phyloP scores from a whole-genome alignment of 1,140 invertebrate genomes.

The Teleopsis dalmanni region DNA sequence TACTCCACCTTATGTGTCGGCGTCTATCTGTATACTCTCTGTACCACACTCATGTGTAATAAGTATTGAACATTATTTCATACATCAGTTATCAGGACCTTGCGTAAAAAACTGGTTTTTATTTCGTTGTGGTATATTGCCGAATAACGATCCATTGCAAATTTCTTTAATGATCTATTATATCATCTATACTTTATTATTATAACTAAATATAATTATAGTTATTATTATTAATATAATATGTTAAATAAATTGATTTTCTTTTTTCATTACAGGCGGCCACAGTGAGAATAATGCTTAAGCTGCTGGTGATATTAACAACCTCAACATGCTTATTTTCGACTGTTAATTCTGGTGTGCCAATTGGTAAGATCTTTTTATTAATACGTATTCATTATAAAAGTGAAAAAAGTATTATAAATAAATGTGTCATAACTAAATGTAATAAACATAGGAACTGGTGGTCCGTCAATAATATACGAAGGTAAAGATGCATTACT shows the following conservation, averaged over 20 bases:
- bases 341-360: conserved; percentile 38
- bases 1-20: too few relatives aligned
- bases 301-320: conserved; percentile 27
- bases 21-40: too few relatives aligned
- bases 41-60: too few relatives aligned
- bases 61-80: too few relatives aligned
- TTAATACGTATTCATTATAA: too few relatives aligned
- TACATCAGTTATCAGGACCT: too few relatives aligned
- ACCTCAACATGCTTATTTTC: conserved; percentile 39
- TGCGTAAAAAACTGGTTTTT: too few relatives aligned
- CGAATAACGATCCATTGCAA: too few relatives aligned
- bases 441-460: conserved; percentile 36
- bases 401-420: background rate
- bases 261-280: conserved; percentile 20
- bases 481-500: conserved; percentile 67
- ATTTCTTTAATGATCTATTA: too few relatives aligned
- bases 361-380: conserved; percentile 31
- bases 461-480: conserved; percentile 45
- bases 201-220: background rate
- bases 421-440: background rate
- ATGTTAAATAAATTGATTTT: background rate
- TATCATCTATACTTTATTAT: too few relatives aligned
- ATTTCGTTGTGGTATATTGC: too few relatives aligned
- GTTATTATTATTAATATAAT: background rate
- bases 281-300: conserved; percentile 37